These are phyloP conservation scores for Lydus trimaculatus DNA, from an alignment of 2,888 invertebrate genomes.

Conservation along the genomic window DNA sequence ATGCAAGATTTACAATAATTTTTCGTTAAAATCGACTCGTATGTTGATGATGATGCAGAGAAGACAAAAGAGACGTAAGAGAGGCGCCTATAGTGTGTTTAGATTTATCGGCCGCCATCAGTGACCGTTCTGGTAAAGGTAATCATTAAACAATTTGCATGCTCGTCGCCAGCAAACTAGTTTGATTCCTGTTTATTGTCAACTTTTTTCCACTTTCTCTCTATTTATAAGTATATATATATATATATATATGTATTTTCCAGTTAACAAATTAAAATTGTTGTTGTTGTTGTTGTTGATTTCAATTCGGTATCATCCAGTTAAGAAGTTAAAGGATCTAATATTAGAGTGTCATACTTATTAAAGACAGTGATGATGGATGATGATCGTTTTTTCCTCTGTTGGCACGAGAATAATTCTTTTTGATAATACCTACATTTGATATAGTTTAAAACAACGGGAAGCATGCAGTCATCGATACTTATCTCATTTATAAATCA, in stretches of 20 bases:
- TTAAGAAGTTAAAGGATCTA: background rate
- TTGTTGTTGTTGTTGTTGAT: background rate
- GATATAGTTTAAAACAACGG: constrained; percentile 51
- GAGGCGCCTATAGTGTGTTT: background rate
- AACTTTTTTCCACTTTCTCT: constrained; percentile 15
- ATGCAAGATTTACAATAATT: too few relatives aligned
- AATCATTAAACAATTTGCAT: constrained; percentile 32
- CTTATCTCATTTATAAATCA: constrained; percentile 59
- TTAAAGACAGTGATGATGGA: constrained; percentile 34
- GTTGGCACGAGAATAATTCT: constrained; percentile 52
- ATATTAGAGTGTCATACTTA: constrained; percentile 16
- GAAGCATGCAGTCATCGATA: constrained; percentile 58
- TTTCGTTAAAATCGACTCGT: background rate
- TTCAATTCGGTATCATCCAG: background rate
- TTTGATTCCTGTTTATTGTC: constrained; percentile 29
- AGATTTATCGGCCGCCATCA: constrained; percentile 10
- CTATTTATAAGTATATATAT: background rate
- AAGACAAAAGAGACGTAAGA: constrained; percentile 8
- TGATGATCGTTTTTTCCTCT: constrained; percentile 23
- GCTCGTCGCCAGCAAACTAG: constrained; percentile 27
- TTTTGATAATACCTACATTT: constrained; percentile 31
- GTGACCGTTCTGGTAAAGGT: constrained; percentile 27
- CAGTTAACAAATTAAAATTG: background rate
- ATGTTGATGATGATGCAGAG: background rate
- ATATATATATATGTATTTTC: background rate